These are phyloP conservation scores for Pogona vitticeps DNA, from an alignment of 2,113 vertebrate species.

Conservation along the genomic window DNA sequence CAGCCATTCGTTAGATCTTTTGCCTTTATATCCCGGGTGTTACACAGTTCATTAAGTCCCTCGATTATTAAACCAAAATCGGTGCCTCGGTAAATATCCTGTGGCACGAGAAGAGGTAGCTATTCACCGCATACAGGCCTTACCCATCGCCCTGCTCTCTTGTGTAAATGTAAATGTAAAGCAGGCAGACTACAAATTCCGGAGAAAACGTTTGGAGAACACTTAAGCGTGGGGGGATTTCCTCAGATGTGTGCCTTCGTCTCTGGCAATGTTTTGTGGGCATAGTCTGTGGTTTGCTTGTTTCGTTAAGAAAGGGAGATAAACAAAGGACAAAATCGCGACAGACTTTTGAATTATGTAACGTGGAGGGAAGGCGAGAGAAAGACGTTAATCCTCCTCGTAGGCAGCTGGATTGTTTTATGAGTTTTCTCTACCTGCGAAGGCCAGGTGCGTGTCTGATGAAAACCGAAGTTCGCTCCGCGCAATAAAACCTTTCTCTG, in stretches of 20 bases:
- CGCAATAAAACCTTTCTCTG: background rate
- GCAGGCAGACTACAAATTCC: background rate
- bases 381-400: background rate
- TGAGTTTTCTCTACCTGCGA: background rate
- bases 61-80: background rate
- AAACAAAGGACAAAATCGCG: background rate
- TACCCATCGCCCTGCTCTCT: background rate
- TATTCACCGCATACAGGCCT: background rate
- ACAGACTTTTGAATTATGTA: background rate
- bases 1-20: background rate
- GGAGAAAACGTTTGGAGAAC: background rate
- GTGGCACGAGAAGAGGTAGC: background rate
- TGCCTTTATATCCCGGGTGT: background rate
- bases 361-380: background rate
- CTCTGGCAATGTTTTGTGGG: background rate
- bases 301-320: background rate
- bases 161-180: background rate
- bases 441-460: background rate
- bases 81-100: background rate
- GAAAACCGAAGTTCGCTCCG: slow-evolving; percentile 47
- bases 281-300: background rate
- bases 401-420: background rate
- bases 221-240: background rate
- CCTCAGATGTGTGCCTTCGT: background rate
- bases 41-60: slow-evolving; percentile 2